phyloP scores from a whole-genome alignment of 2,888 invertebrate genomes.

The Tenthredo amoena region DNA sequence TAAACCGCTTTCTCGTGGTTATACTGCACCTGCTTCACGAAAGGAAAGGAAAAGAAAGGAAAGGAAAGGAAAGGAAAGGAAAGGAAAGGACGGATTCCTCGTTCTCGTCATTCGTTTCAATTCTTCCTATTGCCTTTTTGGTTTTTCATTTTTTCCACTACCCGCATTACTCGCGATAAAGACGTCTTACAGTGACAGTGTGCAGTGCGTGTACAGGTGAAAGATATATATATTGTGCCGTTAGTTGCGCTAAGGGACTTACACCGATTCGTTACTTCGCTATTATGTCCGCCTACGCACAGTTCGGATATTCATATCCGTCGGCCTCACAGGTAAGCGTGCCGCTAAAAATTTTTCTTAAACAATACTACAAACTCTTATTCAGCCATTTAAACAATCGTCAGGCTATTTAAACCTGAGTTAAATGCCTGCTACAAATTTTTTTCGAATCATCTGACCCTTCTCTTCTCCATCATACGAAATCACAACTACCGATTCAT shows the following conservation, averaged over 20 bases:
- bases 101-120: background rate
- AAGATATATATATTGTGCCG: slow-evolving; percentile 54
- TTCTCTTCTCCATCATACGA: background rate
- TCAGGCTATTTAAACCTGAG: no score
- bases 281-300: slow-evolving; percentile 90
- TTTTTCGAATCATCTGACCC: background rate
- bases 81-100: slow-evolving; percentile 15
- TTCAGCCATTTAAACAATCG: no score
- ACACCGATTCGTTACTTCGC: slow-evolving; percentile 55
- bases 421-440: no score
- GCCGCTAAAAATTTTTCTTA: no score
- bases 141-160: background rate
- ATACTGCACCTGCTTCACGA: background rate
- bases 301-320: slow-evolving; percentile 96
- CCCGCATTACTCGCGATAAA: background rate
- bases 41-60: background rate
- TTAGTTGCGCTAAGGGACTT: slow-evolving; percentile 26
- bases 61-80: background rate
- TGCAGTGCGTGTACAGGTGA: slow-evolving; percentile 69
- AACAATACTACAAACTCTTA: no score
- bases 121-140: background rate
- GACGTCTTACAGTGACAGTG: slow-evolving; percentile 59
- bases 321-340: slow-evolving; percentile 92
- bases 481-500: background rate
- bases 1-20: background rate